These are phyloP conservation scores for Mellilla xanthometata DNA, from an alignment of 2,888 invertebrate genomes.

Conservation along the genomic window DNA sequence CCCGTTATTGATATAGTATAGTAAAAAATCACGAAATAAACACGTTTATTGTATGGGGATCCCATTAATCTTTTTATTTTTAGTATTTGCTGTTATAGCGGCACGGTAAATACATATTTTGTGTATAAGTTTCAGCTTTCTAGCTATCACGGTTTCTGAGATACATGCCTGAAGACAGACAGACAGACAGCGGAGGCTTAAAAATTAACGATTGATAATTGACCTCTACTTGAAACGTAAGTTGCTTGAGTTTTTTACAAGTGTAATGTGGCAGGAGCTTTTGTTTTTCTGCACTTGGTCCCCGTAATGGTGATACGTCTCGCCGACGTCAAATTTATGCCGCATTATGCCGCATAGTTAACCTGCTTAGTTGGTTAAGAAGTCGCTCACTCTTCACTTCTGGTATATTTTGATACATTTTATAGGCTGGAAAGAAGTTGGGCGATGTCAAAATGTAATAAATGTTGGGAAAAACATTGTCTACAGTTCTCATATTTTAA, in stretches of 20 bases:
- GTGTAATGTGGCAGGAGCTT: conserved; percentile 36
- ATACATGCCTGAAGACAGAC: no score
- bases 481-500: conserved; percentile 11
- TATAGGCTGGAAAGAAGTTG: conserved; percentile 18
- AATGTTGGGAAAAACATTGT: conserved; percentile 13
- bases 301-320: conserved; percentile 31
- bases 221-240: conserved; percentile 36
- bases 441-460: conserved; percentile 16
- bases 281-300: conserved; percentile 32
- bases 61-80: no score
- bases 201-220: conserved; percentile 34
- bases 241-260: conserved; percentile 38
- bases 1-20: no score
- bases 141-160: no score
- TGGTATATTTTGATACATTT: conserved; percentile 21
- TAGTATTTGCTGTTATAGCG: no score
- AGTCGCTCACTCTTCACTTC: conserved; percentile 15
- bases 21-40: no score
- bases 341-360: conserved; percentile 39
- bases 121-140: no score
- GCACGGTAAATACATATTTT: no score
- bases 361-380: conserved; percentile 29
- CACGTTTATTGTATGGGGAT: no score
- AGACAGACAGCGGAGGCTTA: not conserved
- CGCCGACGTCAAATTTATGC: conserved; percentile 39